A percentile compares a stretch with the other conserved stretches of the same genome.
Conservation (phyloP, 64 coral and sea anemone genomes). For the Actinia tenebrosa region DNA sequence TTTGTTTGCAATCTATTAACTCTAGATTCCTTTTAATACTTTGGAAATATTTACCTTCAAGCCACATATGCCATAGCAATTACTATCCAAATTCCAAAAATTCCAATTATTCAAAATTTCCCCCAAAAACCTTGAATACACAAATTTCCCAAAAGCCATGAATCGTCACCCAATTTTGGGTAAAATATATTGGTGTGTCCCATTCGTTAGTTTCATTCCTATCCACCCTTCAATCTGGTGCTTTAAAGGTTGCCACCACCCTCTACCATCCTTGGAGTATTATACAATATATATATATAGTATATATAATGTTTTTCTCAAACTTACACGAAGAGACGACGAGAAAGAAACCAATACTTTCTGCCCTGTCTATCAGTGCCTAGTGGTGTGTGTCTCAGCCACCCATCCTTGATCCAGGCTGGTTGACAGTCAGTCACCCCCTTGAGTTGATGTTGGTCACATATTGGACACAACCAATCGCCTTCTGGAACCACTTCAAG, state of each 20-base stretch:
- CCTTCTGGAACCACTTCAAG: constrained; percentile 95
- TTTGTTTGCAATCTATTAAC: too few species aligned
- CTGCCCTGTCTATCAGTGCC: constrained; percentile 89
- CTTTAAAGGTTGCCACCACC: neutral
- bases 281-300: neutral
- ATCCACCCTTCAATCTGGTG: neutral
- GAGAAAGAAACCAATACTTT: constrained; percentile 96
- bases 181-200: neutral
- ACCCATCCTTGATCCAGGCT: constrained; percentile 76
- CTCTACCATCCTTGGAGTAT: neutral
- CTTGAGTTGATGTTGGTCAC: constrained; percentile 76
- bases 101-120: neutral
- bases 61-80: too few species aligned
- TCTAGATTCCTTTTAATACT: too few species aligned
- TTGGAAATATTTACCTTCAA: too few species aligned
- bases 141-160: neutral
- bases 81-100: neutral
- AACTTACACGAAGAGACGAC: constrained; percentile 99
- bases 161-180: neutral
- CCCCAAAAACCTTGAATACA: neutral
- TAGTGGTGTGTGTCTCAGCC: constrained; percentile 84
- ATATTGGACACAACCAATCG: constrained; percentile 99
- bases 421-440: constrained; percentile 88
- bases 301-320: neutral
- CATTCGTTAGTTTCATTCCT: neutral